Base-by-base conservation (phyloP, 2,113 vertebrate species). In the Callospermophilus lateralis region DNA sequence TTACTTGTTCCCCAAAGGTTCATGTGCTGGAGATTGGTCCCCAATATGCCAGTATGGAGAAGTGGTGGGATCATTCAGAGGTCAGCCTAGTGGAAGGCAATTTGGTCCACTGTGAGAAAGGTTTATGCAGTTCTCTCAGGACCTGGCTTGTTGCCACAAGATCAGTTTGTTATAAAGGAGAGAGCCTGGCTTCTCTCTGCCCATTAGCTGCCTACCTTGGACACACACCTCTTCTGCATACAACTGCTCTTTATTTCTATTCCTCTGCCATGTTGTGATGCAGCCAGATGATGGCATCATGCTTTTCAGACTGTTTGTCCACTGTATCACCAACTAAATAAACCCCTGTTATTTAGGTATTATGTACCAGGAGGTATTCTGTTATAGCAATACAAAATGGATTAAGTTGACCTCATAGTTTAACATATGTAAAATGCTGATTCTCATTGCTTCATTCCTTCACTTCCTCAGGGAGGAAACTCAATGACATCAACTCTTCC, bases 151-250 rank as follows among this genome's bases (percentile, higher is more conserved):
- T 20, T 34, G 37, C 32, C 77, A 80, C 8, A 32, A 24, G 53
- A 58, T n/a, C 53, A 37, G 24, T 11, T 37, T 26, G 78, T 58
- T n/a, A 58, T 28, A 81, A 81, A 61, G 53, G 16, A 51, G 11
- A 2, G 2, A 13, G 19, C 19, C 6, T 83, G 55, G 15, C 8
- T 8, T 22, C 11, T 15, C n/a, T 1, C 26, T 8, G 26, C n/a
- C 37, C 24, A 11, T 12, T 30, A 42, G 13, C 48, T 83, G 15
- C 28, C 45, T 42, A 7, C 39, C 55, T 42, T 61, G n/a, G 13
- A 30, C 24, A 83, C 3, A 34, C 7, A 28, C 2, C 7, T 9
- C 15, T 83, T 83, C 32, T 30, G 55, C 28, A 30, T 26, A 63
- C 15, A 63, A 3, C 7, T 63, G 4, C 15, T 65, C 19, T 1